Evolutionary conservation across 1,140 invertebrate species (phyloP), one percentile per base, ranked within the genome.

Genomic region (Drosophila sp.): DNA sequence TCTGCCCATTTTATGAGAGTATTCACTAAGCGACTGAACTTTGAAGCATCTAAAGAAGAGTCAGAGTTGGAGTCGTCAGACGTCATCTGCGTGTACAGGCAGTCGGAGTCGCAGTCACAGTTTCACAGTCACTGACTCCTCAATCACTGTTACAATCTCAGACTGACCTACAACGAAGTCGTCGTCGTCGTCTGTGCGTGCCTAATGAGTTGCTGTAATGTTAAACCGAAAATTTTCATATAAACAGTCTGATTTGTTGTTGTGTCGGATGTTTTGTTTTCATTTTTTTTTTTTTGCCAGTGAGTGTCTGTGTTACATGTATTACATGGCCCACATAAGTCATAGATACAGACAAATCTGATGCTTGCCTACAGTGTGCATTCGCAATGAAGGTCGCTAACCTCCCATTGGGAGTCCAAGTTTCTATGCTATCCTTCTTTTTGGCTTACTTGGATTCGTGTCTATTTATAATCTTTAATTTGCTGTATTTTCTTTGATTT

Each of bases 151-250:
- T 70, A 56, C 70, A 60, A 50, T 64, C 57, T 56, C 72, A 66
- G 70, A 77, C 71, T 86, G 83, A 86, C 83, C 83, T 79, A 86
- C 83, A 83, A 87, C 81, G 79, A 70, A 29, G 72, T 64, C 38
- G 50, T n/a, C 44, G 69, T 32, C 77, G 57, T 66, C 74, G 83
- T 76, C 83, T 87, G 84, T 89, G 84, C 84, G 84, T 87, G 84
- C 84, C 84, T 87, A 87, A 87, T 87, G 84, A 89, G 84, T 89
- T 83, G 76, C 63, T 74, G 84, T 80, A 87, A 87, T 87, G 73
- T 80, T 80, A 89, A 87, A 84, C 83, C 70, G 33, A 77, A 78
- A 67, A 75, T 67, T 68, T 56, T 72, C 65, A 75, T 79, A 50
- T 61, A 64, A 58, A 63, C 74, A 65, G 72, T 80, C 78, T 66